Evolutionary conservation across 1,140 invertebrate species (phyloP).

Genomic region (Parasteatoda tepidariorum): DNA sequence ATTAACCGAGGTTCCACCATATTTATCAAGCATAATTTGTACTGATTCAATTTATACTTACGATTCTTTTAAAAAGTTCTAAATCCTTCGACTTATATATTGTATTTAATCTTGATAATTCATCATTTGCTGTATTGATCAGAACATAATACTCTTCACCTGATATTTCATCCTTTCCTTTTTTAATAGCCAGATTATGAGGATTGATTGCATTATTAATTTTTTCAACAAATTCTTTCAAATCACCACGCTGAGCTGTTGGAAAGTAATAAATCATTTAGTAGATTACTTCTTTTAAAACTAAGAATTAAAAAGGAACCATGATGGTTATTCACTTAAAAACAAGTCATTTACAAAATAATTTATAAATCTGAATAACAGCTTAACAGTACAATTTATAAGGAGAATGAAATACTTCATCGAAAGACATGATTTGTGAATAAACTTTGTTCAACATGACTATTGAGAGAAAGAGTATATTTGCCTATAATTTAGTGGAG

Average conservation of each 20-base stretch:
- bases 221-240: slow-evolving; percentile 18
- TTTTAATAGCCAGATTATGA: slow-evolving; percentile 17
- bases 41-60: slow-evolving; percentile 33
- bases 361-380: background rate
- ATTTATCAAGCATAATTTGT: no score
- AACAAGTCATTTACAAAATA: background rate
- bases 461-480: no score
- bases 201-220: slow-evolving; percentile 11
- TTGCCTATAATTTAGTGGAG: no score
- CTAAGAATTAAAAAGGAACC: background rate
- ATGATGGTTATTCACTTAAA: background rate
- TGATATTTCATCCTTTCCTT: slow-evolving; percentile 29
- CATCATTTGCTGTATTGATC: slow-evolving; percentile 7
- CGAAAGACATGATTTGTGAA: no score
- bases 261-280: background rate
- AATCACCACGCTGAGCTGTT: background rate
- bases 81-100: slow-evolving; percentile 27
- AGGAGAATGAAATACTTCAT: background rate
- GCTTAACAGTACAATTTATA: background rate
- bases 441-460: no score
- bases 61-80: slow-evolving; percentile 39
- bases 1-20: no score
- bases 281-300: no score
- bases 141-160: slow-evolving; percentile 27
- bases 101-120: background rate